Percentiles rank a stretch among this genome's conserved stretches.
Evolutionary conservation across 1,140 invertebrate species (phyloP).

Genomic region (Neotoxoptera formosana): DNA sequence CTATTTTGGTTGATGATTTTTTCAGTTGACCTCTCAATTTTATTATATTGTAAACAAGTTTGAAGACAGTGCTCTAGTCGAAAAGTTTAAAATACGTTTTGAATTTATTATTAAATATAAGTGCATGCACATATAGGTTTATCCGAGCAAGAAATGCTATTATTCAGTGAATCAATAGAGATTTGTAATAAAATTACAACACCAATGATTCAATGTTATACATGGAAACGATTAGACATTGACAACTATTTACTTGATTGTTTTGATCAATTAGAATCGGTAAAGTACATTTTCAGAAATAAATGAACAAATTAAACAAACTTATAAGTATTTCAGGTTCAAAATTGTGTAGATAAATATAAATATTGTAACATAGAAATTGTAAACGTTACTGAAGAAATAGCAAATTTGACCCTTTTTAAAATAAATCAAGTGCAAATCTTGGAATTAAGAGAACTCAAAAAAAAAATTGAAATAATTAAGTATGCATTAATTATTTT

Average conservation of each 20-base stretch:
- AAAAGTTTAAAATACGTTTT: not conserved
- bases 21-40: not conserved
- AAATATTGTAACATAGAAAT: constrained; percentile 43
- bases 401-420: not conserved
- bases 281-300: not conserved
- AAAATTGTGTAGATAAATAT: not conserved
- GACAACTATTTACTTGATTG: not conserved
- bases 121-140: constrained; percentile 1
- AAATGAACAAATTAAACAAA: not conserved
- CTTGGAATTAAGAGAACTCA: not conserved
- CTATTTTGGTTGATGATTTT: not conserved
- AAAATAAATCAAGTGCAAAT: not conserved
- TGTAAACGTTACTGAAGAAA: not conserved
- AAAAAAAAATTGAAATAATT: not conserved
- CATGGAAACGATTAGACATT: constrained; percentile 4
- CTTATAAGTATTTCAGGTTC: not conserved
- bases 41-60: not conserved
- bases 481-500: constrained; percentile 11
- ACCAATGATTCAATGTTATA: not conserved
- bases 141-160: constrained; percentile 48
- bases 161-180: constrained; percentile 37
- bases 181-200: constrained; percentile 9
- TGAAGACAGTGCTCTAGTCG: not conserved
- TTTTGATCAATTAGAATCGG: constrained; percentile 23
- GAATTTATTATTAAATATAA: not conserved